Evolutionary conservation across 2,888 invertebrate species (phyloP), one percentile per base, ranked within the genome.

Genomic region (Eretmocerus hayati): DNA sequence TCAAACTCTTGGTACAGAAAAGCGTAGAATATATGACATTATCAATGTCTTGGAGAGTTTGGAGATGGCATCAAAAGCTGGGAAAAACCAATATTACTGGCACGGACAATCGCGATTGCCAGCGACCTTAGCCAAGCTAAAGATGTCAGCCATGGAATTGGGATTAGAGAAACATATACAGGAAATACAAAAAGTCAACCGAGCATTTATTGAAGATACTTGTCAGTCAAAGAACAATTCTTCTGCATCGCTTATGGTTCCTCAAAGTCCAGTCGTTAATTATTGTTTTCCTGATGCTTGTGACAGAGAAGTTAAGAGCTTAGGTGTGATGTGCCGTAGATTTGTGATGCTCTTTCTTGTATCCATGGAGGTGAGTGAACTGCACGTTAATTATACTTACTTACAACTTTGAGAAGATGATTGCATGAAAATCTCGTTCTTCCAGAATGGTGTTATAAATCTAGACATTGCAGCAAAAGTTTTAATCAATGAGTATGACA

Each of bases 21-120:
- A 84, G 56, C 72, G 85, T 30, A 74, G 85, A 60, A 81, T 85
- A 69, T 85, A 85, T 70, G 85, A 85, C 64, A 84, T 85, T 56
- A 81, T 85, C 46, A 85, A 84, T 71, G 83, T 85, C 46, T 68
- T 84, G 52, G 84, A 84, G 68, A 83, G 84, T 58, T 77, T 85
- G 65, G 81, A 83, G 59, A 81, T 84, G 73, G 81, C 84, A 48
- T 79, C 80, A 30, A 79, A 80, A 60, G 76, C 77, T 58, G 75
- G 77, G 39, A 84, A 84, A 67, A 84, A 85, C 67, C 79, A 78
- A 53, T 85, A 84, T 63, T 67, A 77, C 2, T 85, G 84, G 84
- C 81, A 81, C 69, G 84, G 84, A 26, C 80, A 79, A 45, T 74
- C 77, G 41, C 75, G 80, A 52, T 71, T 84, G 35, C 72, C 74